These are phyloP conservation scores for Fragum sueziense DNA, from an alignment of 2,888 invertebrate genomes.

Conservation along the genomic window DNA sequence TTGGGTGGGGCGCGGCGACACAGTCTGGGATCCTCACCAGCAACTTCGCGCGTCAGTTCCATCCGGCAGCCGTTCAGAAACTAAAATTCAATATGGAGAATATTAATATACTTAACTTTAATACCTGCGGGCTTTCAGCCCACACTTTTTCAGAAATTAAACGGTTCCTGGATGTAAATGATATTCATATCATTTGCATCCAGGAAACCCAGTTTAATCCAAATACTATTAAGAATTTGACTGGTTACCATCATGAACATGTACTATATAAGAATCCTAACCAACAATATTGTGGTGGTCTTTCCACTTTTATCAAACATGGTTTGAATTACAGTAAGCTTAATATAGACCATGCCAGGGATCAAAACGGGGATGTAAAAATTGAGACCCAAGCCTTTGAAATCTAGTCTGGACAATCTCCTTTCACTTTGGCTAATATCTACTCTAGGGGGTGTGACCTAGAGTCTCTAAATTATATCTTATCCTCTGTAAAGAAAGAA, in stretches of 20 bases:
- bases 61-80: neutral
- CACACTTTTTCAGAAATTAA: slow-evolving; percentile 3
- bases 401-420: neutral
- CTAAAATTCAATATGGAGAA: neutral
- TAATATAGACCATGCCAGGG: slow-evolving; percentile 6
- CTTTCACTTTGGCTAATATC: neutral
- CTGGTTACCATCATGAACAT: slow-evolving; percentile 1
- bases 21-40: slow-evolving; percentile 1
- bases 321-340: slow-evolving; percentile 1
- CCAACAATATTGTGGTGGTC: neutral
- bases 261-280: neutral
- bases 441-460: slow-evolving; percentile 18
- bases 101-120: neutral
- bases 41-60: neutral
- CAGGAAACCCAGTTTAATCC: slow-evolving; percentile 3
- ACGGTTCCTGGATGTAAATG: neutral
- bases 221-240: neutral
- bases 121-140: slow-evolving; percentile 7
- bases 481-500: neutral
- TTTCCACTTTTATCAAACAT: slow-evolving; percentile 2
- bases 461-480: neutral
- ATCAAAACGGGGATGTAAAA: slow-evolving; percentile 8
- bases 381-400: slow-evolving; percentile 11
- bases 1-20: neutral
- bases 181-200: neutral